Evolutionary conservation across 2,888 invertebrate species (phyloP), one percentile per base, ranked within the genome.

Genomic region (Pinctada fucata): DNA sequence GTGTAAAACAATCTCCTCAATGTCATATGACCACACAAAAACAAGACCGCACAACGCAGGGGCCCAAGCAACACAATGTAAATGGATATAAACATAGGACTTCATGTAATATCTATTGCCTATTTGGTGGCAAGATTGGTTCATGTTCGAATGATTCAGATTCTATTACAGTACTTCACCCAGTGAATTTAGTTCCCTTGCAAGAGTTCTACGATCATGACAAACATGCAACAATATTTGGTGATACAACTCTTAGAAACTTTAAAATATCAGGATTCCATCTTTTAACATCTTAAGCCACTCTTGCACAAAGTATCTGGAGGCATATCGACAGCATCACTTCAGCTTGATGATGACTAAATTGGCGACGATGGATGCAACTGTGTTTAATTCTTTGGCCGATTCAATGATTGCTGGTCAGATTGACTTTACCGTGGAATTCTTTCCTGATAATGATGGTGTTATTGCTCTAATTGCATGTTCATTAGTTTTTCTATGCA

Each of bases 271-370:
- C 3, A 58, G 70, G 67, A 47, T 80, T 2, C 79, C 83, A 65
- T 6, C 75, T 13, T 79, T 83, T 52, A 75, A 78, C 66, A 48
- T 82, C 4, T 81, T 73, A 58, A 76, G 78, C 50, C 79, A 82
- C 65, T 66, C 71, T 16, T 72, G 78, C 50, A 31, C 50, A 16
- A 6, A 69, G 13, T 64, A 75, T 49, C 65, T 79, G 16, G 78
- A 75, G 2, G 69, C 68, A 58, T 79, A 82, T 67, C 64, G 16
- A 50, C 74, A 76, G 67, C 51, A 78, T 10, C 83, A 82, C 72
- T 50, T 82, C n/a, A 82, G 69, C 13, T 68, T 82, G 51, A 66
- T 73, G 66, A 80, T 82, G 71, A 76, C 78, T 31, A 50, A 81
- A 50, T 10, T 72, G 51, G 77, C 78, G 10, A 75, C 75, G 45